Percentiles rank a stretch among this genome's conserved stretches.
These are phyloP conservation scores for Thomomys bottae DNA, from an alignment of 2,113 vertebrate species.

Conservation along the genomic window DNA sequence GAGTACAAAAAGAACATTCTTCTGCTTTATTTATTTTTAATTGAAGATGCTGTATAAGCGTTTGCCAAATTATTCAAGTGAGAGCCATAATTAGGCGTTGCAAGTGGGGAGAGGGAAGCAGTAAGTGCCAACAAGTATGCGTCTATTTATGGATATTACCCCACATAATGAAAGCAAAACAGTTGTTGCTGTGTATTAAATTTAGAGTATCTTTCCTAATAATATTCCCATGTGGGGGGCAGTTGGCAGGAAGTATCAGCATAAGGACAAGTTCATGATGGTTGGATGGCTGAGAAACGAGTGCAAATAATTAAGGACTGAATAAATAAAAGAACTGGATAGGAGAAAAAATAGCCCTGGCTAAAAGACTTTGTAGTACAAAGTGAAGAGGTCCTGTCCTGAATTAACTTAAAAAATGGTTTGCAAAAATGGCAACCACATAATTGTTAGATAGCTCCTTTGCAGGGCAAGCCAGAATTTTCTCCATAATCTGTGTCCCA, in stretches of 20 bases:
- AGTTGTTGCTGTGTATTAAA: slow-evolving; percentile 81
- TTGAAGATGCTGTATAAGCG: slow-evolving; percentile 74
- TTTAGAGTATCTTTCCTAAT: slow-evolving; percentile 78
- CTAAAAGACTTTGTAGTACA: slow-evolving; percentile 43
- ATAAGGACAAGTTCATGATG: slow-evolving; percentile 60
- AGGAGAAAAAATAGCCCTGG: background rate
- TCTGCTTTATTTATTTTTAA: slow-evolving; percentile 83
- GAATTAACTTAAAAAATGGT: slow-evolving; percentile 38
- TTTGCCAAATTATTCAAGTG: slow-evolving; percentile 81
- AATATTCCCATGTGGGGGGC: slow-evolving; percentile 83
- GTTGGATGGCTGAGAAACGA: slow-evolving; percentile 72
- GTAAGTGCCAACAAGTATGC: slow-evolving; percentile 73
- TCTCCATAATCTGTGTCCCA: background rate
- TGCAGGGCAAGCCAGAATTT: background rate
- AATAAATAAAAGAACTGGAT: slow-evolving; percentile 56
- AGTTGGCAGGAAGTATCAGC: slow-evolving; percentile 78
- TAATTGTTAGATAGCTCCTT: slow-evolving; percentile 18
- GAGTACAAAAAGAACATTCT: slow-evolving; percentile 84
- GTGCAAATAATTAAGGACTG: slow-evolving; percentile 73
- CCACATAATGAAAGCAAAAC: slow-evolving; percentile 80
- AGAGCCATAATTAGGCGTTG: slow-evolving; percentile 81
- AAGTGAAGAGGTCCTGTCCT: slow-evolving; percentile 38
- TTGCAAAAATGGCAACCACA: slow-evolving; percentile 51
- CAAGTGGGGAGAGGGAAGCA: slow-evolving; percentile 72
- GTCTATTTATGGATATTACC: slow-evolving; percentile 81